Percentiles rank a stretch among this genome's conserved stretches.
phyloP scores from a whole-genome alignment of 2,113 vertebrate species.

The Silurus glanis region DNA sequence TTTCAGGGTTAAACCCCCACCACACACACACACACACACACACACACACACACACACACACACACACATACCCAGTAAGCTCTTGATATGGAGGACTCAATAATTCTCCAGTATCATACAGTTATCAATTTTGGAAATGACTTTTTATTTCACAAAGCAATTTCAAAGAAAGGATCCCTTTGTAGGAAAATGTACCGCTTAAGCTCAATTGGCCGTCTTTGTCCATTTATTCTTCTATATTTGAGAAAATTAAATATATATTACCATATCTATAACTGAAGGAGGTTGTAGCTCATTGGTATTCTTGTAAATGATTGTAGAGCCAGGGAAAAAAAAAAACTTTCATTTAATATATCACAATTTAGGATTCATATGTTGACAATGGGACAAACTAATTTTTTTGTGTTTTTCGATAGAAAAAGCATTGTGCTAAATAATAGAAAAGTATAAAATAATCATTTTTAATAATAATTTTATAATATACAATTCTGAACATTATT shows the following conservation, averaged over 20 bases:
- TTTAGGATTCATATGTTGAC: background rate
- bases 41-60: slow-evolving; percentile 30
- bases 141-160: slow-evolving; percentile 30
- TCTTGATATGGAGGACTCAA: slow-evolving; percentile 39
- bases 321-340: background rate
- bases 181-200: slow-evolving; percentile 1
- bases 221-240: background rate
- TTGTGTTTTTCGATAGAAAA: too few relatives aligned
- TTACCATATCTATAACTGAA: background rate
- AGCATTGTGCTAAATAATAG: too few relatives aligned
- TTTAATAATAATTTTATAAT: too few relatives aligned
- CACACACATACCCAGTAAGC: slow-evolving; percentile 35
- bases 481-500: too few relatives aligned
- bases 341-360: background rate
- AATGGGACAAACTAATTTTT: background rate
- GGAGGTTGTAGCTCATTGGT: background rate
- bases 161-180: slow-evolving; percentile 15
- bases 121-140: slow-evolving; percentile 12
- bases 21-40: background rate
- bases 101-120: slow-evolving; percentile 33
- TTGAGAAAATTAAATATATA: slow-evolving; percentile 9
- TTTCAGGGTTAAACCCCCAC: slow-evolving; percentile 23
- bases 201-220: background rate
- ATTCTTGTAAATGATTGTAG: slow-evolving; percentile 15
- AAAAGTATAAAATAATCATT: too few relatives aligned